A percentile compares a stretch with the other conserved stretches of the same genome.
These are phyloP conservation scores for Epizoanthus fatuus DNA, from an alignment of 92 coral and sea anemone species.

Conservation along the genomic window DNA sequence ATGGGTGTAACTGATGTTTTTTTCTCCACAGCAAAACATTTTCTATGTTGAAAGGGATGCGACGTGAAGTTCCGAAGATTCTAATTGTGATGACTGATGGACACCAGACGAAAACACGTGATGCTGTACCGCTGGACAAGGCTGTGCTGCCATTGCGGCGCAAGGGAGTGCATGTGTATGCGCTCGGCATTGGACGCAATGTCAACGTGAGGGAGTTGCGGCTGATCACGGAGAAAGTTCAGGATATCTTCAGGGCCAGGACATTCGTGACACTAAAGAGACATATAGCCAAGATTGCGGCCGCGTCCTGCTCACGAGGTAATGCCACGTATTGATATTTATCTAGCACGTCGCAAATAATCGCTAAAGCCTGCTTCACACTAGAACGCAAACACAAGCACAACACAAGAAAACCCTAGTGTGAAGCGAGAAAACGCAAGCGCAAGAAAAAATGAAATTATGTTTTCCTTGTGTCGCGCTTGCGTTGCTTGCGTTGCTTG, in stretches of 20 bases:
- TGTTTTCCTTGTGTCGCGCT: too few species aligned
- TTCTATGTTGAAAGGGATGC: conserved; percentile 14
- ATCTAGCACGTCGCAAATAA: too few species aligned
- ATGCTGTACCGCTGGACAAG: conserved; percentile 70
- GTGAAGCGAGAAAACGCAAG: too few species aligned
- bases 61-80: conserved; percentile 74
- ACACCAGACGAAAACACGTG: conserved; percentile 58
- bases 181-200: conserved; percentile 64
- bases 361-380: too few species aligned
- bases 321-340: background rate
- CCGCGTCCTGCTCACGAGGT: conserved; percentile 59
- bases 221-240: conserved; percentile 62
- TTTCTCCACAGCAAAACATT: conserved; percentile 38
- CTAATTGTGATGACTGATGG: conserved; percentile 86
- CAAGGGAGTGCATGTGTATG: conserved; percentile 48
- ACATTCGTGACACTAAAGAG: conserved; percentile 63
- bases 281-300: conserved; percentile 51
- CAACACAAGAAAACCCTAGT: too few species aligned
- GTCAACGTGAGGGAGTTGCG: conserved; percentile 60
- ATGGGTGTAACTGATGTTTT: background rate
- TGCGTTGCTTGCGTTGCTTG: too few species aligned
- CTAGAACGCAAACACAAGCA: too few species aligned
- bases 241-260: conserved; percentile 58
- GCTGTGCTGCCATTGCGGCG: conserved; percentile 69
- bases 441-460: too few species aligned